Evolutionary conservation across 2,888 invertebrate species (phyloP).

Genomic region (Andrena haemorrhoa): DNA sequence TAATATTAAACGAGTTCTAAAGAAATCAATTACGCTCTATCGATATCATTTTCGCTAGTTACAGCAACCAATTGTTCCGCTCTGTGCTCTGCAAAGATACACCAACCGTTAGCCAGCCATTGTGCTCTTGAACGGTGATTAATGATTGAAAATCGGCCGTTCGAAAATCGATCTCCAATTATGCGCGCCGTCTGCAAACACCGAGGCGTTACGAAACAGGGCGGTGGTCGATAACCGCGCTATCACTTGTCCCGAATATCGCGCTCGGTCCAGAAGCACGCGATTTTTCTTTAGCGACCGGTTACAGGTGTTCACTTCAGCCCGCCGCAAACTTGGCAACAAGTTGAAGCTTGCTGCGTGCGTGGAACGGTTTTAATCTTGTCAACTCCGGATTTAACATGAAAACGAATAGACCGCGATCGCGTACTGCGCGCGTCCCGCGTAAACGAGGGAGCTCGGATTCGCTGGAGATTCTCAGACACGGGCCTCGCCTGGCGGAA

Average conservation of each 20-base stretch:
- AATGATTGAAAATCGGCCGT: conserved; percentile 29
- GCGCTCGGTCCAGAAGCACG: neutral
- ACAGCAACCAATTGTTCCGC: too few species aligned
- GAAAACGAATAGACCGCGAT: conserved; percentile 23
- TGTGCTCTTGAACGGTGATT: conserved; percentile 2
- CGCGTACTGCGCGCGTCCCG: neutral
- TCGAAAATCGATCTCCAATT: conserved; percentile 24
- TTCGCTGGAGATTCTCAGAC: neutral
- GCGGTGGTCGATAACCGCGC: conserved; percentile 21
- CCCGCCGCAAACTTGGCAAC: conserved; percentile 55
- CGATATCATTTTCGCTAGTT: too few species aligned
- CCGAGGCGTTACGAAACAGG: conserved; percentile 38
- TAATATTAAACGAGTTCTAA: too few species aligned
- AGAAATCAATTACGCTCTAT: too few species aligned
- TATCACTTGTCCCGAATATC: conserved; percentile 8
- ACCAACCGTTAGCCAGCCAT: neutral
- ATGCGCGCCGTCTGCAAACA: conserved; percentile 16
- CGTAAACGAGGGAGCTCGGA: neutral
- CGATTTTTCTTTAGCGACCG: conserved; percentile 31
- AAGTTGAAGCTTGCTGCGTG: conserved; percentile 28
- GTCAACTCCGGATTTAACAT: conserved; percentile 59
- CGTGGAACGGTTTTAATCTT: conserved; percentile 53
- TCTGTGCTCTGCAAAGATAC: too few species aligned
- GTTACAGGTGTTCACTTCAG: conserved; percentile 54
- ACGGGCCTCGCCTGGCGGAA: neutral